Percentiles rank a stretch among this genome's conserved stretches.
Conservation (phyloP, 2,113 vertebrate genomes). For the Takifugu bimaculatus region DNA sequence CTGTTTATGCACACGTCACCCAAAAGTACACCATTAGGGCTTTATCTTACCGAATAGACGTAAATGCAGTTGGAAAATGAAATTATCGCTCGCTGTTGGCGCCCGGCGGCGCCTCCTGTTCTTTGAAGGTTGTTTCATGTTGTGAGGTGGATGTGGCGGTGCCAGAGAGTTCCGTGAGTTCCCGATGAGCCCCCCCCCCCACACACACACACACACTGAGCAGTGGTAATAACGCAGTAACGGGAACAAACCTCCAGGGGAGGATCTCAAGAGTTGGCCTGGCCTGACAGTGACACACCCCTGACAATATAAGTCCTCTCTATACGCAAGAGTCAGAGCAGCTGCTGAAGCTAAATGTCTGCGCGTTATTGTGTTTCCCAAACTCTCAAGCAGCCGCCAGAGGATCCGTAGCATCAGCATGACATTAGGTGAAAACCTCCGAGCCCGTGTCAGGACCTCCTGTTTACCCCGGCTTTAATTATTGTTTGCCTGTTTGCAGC, state of each 20-base stretch:
- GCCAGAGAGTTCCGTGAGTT: slow-evolving; percentile 61
- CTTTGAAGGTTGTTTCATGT: slow-evolving; percentile 44
- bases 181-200: slow-evolving; percentile 39
- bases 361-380: too few species aligned
- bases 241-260: too few species aligned
- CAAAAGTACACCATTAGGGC: slow-evolving; percentile 32
- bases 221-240: too few species aligned
- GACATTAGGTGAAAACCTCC: slow-evolving; percentile 28
- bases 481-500: slow-evolving; percentile 51
- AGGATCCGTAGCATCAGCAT: not conserved
- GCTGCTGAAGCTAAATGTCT: too few species aligned
- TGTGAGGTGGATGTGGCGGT: slow-evolving; percentile 49
- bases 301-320: too few species aligned
- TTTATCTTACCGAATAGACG: slow-evolving; percentile 32
- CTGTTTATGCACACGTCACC: slow-evolving; percentile 34
- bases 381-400: too few species aligned
- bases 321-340: too few species aligned
- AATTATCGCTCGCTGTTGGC: slow-evolving; percentile 13
- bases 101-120: slow-evolving; percentile 19
- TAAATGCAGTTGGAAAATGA: not conserved
- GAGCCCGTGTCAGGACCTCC: slow-evolving; percentile 17
- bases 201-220: not conserved
- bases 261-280: too few species aligned
- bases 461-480: slow-evolving; percentile 54
- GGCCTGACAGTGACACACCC: too few species aligned